Conservation (phyloP, 30 jellyfish, hydroid and myxozoan genomes). For the Aurelia sp. region DNA sequence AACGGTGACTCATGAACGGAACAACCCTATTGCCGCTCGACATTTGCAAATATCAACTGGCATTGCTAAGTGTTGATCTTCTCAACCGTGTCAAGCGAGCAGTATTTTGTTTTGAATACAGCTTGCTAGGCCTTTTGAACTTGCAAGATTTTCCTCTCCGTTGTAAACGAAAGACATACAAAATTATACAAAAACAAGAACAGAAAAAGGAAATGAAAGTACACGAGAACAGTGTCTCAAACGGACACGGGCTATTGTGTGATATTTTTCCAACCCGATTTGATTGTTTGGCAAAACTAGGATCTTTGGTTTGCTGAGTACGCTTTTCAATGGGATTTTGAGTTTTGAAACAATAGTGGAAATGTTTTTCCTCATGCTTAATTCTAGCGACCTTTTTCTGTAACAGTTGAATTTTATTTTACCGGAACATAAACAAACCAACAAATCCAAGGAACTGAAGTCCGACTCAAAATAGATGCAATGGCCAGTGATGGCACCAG, state of each 20-base stretch:
- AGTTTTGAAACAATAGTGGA: neutral
- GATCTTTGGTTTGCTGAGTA: neutral
- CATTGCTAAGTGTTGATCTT: slow-evolving; percentile 27
- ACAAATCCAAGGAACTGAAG: no score
- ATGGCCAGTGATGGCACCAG: no score
- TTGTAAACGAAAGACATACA: slow-evolving; percentile 26
- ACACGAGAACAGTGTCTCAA: slow-evolving; percentile 25
- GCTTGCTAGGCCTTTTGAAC: slow-evolving; percentile 10
- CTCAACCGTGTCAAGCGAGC: slow-evolving; percentile 30
- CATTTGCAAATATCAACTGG: slow-evolving; percentile 23
- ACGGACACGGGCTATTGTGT: neutral
- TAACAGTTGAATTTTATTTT: no score
- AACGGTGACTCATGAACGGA: slow-evolving; percentile 33
- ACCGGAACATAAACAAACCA: no score
- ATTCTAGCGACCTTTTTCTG: no score
- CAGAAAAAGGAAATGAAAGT: slow-evolving; percentile 14
- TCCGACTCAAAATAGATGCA: no score
- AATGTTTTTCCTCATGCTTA: neutral
- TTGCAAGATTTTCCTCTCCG: slow-evolving; percentile 18
- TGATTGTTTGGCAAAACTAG: slow-evolving; percentile 30
- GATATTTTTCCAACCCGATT: neutral
- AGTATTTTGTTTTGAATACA: slow-evolving; percentile 17
- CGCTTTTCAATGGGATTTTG: neutral
- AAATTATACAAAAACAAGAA: slow-evolving; percentile 16
- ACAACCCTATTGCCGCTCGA: slow-evolving; percentile 38